Evolutionary conservation across 2,113 vertebrate species (phyloP).

Genomic region (Himantopus leucocephalus): DNA sequence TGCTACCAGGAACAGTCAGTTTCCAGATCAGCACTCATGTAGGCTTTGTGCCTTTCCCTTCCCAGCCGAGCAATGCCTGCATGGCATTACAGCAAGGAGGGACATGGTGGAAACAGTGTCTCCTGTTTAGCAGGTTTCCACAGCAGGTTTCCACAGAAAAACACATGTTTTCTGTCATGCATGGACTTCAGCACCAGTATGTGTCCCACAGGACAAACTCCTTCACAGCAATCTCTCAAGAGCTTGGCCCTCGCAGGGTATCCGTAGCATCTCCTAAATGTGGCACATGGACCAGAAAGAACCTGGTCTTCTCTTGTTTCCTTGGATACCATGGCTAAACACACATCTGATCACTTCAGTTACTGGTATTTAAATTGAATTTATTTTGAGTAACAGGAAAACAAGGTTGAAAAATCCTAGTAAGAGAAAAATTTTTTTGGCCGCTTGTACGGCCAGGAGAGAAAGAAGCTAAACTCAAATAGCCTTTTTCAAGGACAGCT

Average conservation of each 20-base stretch:
- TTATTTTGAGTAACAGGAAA: background rate
- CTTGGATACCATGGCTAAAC: background rate
- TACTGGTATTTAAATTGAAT: background rate
- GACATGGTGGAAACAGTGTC: accelerated
- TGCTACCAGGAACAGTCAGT: background rate
- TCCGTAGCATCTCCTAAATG: background rate
- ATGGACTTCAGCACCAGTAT: background rate
- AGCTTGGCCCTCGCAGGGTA: background rate
- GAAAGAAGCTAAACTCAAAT: background rate
- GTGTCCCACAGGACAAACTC: background rate
- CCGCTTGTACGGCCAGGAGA: background rate
- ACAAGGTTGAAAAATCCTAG: background rate
- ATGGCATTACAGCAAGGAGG: background rate
- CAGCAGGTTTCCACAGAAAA: background rate
- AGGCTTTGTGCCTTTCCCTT: background rate
- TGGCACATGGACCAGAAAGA: background rate
- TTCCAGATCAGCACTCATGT: accelerated
- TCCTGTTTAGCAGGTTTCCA: background rate
- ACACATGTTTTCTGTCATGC: accelerated
- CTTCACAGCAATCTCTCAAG: background rate
- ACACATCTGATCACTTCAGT: background rate
- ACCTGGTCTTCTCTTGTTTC: background rate
- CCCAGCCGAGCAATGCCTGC: accelerated
- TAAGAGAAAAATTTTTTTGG: background rate
- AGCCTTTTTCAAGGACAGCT: background rate